Evolutionary conservation across 2,888 invertebrate genomes (phyloP).

Genomic region (Nipponacmea schrenckii): DNA sequence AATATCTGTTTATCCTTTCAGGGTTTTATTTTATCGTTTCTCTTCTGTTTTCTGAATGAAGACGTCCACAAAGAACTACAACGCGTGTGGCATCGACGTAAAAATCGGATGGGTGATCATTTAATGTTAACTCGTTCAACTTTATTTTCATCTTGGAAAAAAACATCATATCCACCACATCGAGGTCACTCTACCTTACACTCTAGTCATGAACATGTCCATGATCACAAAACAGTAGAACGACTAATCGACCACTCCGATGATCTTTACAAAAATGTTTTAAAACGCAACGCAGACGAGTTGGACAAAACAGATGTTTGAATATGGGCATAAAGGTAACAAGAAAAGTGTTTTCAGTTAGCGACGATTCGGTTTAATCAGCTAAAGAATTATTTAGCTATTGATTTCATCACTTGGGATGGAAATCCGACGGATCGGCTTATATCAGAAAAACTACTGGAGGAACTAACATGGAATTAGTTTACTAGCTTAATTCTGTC

Average conservation of each 20-base stretch:
- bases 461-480: too few relatives aligned
- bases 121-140: constrained; percentile 7
- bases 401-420: too few relatives aligned
- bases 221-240: not conserved
- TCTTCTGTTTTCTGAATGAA: constrained; percentile 79
- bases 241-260: not conserved
- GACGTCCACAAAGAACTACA: constrained; percentile 66
- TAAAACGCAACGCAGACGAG: not conserved
- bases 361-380: too few relatives aligned
- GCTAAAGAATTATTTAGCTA: too few relatives aligned
- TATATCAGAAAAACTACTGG: too few relatives aligned
- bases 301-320: too few relatives aligned
- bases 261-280: not conserved
- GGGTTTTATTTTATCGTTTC: constrained; percentile 78
- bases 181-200: not conserved
- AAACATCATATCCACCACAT: constrained; percentile 5
- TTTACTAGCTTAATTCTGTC: too few relatives aligned
- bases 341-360: too few relatives aligned
- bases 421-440: too few relatives aligned
- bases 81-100: constrained; percentile 28
- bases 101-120: constrained; percentile 21
- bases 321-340: too few relatives aligned
- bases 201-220: not conserved
- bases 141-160: constrained; percentile 3
- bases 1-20: constrained; percentile 61